Evolutionary conservation across 2,113 vertebrate species (phyloP).

Genomic region (zebrafish (Danio rerio)): GRCz12tu NC_133198.1:27147001-27147500

Average conservation of each 20-base stretch:
- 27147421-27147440: not conserved
- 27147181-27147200: constrained; percentile 79
- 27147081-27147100: too few species aligned
- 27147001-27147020: too few species aligned
- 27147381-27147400: not conserved
- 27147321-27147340: constrained; percentile 95
- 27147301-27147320: constrained; percentile 83
- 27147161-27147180: too few species aligned
- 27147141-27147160: too few species aligned
- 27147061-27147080: too few species aligned
- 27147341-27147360: constrained; percentile 85
- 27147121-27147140: too few species aligned
- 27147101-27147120: too few species aligned
- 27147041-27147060: too few species aligned
- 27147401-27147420: constrained; percentile 4
- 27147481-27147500: not conserved
- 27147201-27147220: constrained; percentile 87
- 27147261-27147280: constrained; percentile 95
- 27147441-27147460: not conserved
- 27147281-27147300: constrained; percentile 97
- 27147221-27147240: constrained; percentile 77
- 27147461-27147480: not conserved
- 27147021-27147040: too few species aligned
- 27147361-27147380: constrained; percentile 91
- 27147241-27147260: constrained; percentile 75